Evolutionary conservation across 2,888 invertebrate genomes (phyloP), one percentile per base, ranked within the genome.

Genomic region (Polyommatus iphigenia): DNA sequence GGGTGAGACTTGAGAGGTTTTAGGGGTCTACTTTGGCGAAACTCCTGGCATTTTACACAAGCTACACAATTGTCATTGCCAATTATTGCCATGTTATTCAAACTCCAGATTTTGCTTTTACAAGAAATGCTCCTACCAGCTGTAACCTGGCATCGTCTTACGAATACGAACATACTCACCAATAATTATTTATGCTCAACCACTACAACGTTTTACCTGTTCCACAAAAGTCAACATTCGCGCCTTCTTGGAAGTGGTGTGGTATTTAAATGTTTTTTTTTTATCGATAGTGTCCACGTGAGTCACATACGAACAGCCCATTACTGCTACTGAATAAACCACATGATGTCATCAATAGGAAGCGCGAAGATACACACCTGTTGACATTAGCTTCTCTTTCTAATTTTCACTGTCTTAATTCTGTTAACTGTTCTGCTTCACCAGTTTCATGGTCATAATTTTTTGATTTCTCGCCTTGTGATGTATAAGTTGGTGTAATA

Each of bases 211-310:
- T 67, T 67, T 67, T 67, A 67, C 67, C 67, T 67, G 67, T 32
- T 67, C 15, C 32, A 29, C 32, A 15, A 62, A 62, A 29, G 29
- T 67, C 67, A 24, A 13, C 67, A 29, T 13, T 29, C 15, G 29
- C 29, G 62, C 5, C 62, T 67, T 67, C 67, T 67, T 15, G 67
- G 67, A 67, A 67, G 5, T 29, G 18, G 24, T 24, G 13, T 67
- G 29, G 29, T 67, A 67, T 67, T 67, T 32, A 15, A 67, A 67
- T 67, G 62, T 67, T 67, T 67, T 67, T 59, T n/a, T 62, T 62
- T 62, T 62, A 67, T 67, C 67, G 29, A 29, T 18, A 67, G 5
- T 15, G 67, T 67, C 62, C 24, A 67, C 67, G 67, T 67, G 67
- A 32, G 29, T 67, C 67, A 67, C 67, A 67, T 67, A 67, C 67